phyloP scores from a whole-genome alignment of 2,888 invertebrate species.

The Hemistola chrysoprasaria region DNA sequence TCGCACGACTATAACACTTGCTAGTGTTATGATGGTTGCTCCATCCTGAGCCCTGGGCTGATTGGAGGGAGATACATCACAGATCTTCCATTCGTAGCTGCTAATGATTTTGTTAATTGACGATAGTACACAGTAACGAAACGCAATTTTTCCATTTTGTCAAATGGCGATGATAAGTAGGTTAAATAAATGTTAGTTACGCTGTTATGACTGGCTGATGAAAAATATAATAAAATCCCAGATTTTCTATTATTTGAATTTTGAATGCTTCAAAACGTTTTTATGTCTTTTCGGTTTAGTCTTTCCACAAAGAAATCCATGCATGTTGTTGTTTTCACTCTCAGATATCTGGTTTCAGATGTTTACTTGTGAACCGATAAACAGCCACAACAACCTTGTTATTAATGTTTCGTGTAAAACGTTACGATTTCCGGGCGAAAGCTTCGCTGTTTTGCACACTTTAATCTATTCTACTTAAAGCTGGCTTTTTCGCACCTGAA shows the following conservation, averaged over 20 bases:
- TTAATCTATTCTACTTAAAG: slow-evolving; percentile 72
- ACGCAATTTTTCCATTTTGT: slow-evolving; percentile 8
- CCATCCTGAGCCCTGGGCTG: slow-evolving; percentile 5
- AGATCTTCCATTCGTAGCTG: slow-evolving; percentile 46
- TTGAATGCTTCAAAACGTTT: no score
- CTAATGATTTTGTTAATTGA: slow-evolving; percentile 70
- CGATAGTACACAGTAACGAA: slow-evolving; percentile 24
- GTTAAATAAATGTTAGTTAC: no score
- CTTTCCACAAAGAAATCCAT: no score
- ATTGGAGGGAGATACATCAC: slow-evolving; percentile 27
- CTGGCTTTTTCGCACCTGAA: slow-evolving; percentile 72
- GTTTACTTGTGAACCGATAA: slow-evolving; percentile 17
- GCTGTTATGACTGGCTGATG: no score
- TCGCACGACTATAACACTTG: slow-evolving; percentile 48
- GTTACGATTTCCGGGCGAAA: slow-evolving; percentile 36
- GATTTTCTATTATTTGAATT: no score
- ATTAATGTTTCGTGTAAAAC: slow-evolving; percentile 36
- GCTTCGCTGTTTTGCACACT: slow-evolving; percentile 43
- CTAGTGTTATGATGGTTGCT: slow-evolving; percentile 21
- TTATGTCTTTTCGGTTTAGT: no score
- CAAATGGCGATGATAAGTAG: no score
- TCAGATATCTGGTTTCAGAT: slow-evolving; percentile 10
- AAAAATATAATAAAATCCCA: no score
- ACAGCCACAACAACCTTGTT: slow-evolving; percentile 31
- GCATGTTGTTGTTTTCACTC: no score